Base-by-base conservation (phyloP, 2,113 vertebrate species). In the Smithornis capensis region DNA sequence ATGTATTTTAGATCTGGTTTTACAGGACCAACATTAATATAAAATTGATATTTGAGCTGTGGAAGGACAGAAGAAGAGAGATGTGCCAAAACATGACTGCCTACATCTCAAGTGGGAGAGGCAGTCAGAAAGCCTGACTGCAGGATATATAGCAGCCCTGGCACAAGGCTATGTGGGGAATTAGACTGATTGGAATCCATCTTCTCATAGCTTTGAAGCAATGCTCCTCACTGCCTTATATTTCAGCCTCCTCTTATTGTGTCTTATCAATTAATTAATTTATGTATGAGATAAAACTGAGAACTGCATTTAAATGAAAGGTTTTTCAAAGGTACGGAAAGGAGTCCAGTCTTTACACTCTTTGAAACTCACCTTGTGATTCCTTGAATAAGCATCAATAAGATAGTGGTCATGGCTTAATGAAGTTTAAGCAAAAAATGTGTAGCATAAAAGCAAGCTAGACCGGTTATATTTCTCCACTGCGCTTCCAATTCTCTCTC, bases 271-370 rank as follows among this genome's bases (percentile, higher is more conserved):
- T 77, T 24, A 53, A 14, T 23, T 56, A 40, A 77, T 90, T 38
- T 45, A 7, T 21, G 28, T 37, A 53, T 0, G 0, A 76, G n/a
- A 13, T 52, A 56, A 33, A 68, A 64, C 16, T n/a, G 28, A 57
- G 49, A 57, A 49, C 6, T 73, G 63, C 21, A 40, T 19, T 49
- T 73, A 90, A 87, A 75, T n/a, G 8, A 62, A 84, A 86, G 50
- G 8, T n/a, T 3, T 16, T 81, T 87, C 18, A 53, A 65, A 69
- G 55, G 12, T 52, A 31, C 13, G 52, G 18, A 17, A 40, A 17
- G 21, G 17, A 63, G 3, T 21, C 21, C 31, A 42, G 25, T 14
- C 50, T 63, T 76, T 29, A 44, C 5, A n/a, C 1, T 73, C 33
- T 38, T 60, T 45, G 40, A 85, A 89, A 25, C 17, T 83, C 52